These are phyloP conservation scores for Dynastes tityus DNA, from an alignment of 2,888 invertebrate genomes.

Conservation along the genomic window DNA sequence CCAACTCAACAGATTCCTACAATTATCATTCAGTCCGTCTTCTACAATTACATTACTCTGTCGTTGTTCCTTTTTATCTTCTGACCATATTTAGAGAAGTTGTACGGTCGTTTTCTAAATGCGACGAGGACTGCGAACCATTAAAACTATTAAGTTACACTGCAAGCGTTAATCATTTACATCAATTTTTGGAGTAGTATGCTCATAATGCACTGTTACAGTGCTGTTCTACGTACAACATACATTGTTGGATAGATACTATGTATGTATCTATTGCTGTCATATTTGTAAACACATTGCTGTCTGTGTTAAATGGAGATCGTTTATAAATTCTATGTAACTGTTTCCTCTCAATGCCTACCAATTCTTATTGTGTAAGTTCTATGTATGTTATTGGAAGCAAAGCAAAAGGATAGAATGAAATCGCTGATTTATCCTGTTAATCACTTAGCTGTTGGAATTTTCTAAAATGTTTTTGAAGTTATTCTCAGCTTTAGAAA, in stretches of 20 bases:
- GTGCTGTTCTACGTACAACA: not conserved
- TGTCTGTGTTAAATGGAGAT: too few species aligned
- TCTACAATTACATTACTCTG: slow-evolving; percentile 27
- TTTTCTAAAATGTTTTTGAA: too few species aligned
- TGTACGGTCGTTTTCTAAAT: slow-evolving; percentile 25
- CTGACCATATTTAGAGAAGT: slow-evolving; percentile 34
- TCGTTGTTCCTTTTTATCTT: slow-evolving; percentile 19
- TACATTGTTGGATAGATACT: not conserved
- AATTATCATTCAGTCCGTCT: slow-evolving; percentile 40
- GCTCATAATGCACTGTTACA: slow-evolving; percentile 16
- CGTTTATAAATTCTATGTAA: too few species aligned
- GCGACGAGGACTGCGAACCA: slow-evolving; percentile 14
- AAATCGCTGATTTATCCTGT: too few species aligned
- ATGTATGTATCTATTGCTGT: too few species aligned
- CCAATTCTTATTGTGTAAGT: too few species aligned
- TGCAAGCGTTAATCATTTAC: slow-evolving; percentile 11
- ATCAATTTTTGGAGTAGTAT: slow-evolving; percentile 12
- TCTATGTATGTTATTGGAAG: too few species aligned
- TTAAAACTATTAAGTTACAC: slow-evolving; percentile 17
- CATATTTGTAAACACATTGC: too few species aligned
- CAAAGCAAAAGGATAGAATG: too few species aligned
- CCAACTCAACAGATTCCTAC: slow-evolving; percentile 24
- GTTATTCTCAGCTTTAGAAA: too few species aligned
- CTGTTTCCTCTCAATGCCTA: too few species aligned
- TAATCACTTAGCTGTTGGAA: too few species aligned